These are phyloP conservation scores for Carassius carassius DNA, from an alignment of 2,113 vertebrate genomes.

Conservation along the genomic window DNA sequence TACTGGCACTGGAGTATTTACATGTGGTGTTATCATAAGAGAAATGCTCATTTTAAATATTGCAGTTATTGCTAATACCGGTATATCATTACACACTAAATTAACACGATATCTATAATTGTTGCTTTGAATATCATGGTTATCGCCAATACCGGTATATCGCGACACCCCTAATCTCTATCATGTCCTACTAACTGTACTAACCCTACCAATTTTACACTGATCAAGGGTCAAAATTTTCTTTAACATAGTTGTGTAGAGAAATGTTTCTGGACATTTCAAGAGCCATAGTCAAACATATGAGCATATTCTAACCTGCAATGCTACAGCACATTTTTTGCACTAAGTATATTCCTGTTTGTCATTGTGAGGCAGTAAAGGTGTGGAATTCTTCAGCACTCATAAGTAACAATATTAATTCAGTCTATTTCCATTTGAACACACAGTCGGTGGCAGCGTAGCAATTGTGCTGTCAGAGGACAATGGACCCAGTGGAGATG, in stretches of 20 bases:
- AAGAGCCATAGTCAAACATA: neutral
- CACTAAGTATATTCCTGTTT: neutral
- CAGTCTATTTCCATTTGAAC: constrained; percentile 46
- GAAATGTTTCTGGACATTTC: neutral
- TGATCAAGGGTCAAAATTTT: neutral
- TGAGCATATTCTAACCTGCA: neutral
- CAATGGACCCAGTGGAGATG: constrained; percentile 42
- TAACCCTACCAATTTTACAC: neutral
- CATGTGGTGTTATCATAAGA: too few species aligned
- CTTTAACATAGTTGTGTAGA: neutral
- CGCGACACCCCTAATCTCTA: too few species aligned
- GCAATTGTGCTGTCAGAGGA: constrained; percentile 53
- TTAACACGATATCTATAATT: too few species aligned
- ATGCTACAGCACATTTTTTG: neutral
- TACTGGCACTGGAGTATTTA: too few species aligned
- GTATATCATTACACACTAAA: too few species aligned
- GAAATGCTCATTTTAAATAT: too few species aligned
- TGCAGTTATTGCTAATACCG: too few species aligned
- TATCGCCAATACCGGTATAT: too few species aligned
- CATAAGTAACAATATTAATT: constrained; percentile 48
- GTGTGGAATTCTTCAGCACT: constrained; percentile 25
- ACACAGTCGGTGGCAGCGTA: constrained; percentile 11
- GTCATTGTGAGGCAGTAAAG: neutral
- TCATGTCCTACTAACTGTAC: neutral
- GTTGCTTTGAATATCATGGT: too few species aligned